Evolutionary conservation across 2,797 vertebrate species (phyloP), one percentile per base, ranked within the genome.

Genomic region (Coregonus suidteri): DNA sequence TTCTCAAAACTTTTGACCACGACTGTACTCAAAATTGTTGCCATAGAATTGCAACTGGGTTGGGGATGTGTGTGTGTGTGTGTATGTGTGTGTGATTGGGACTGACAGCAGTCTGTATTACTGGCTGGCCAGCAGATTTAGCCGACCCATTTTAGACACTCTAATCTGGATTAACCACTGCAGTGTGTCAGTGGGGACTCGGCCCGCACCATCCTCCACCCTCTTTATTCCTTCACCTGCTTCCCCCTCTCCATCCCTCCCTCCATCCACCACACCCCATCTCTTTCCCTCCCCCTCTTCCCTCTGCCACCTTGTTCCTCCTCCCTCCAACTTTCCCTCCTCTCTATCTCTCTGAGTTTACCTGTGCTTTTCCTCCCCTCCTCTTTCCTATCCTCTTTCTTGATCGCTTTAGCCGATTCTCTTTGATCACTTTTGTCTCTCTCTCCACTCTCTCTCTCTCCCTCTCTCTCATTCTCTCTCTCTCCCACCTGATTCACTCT

Each of bases 101-200:
- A 84, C 86, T 93, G 94, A 95, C 94, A 94, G 92, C 88, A 84
- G 91, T 90, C 91, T 93, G 92, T 91, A 91, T 91, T 93, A 91
- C 91, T 94, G 92, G 92, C 90, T 90, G 91, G 87, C 88, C 90
- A 86, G 88, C 90, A 93, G 94, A 94, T 94, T 94, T 94, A 94
- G 89, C 79, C 90, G 88, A 90, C 93, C 91, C 90, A 91, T 94
- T 95, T 95, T 95, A 94, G 94, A 93, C 92, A 81, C 87, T 94
- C 41, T 95, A 95, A 95, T 95, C 94, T 95, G 94, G 94, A 95
- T 95, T 95, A 95, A 92, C 86, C 77, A 81, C 92, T 90, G 89
- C 88, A 92, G 91, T 93, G 91, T 94, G 93, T 94, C 92, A 92
- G 88, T 92, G 91, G 90, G 92, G 92, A 92, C 88, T 79, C 81